phyloP scores from a whole-genome alignment of 1,140 invertebrate species.

The Micrasema longulum region DNA sequence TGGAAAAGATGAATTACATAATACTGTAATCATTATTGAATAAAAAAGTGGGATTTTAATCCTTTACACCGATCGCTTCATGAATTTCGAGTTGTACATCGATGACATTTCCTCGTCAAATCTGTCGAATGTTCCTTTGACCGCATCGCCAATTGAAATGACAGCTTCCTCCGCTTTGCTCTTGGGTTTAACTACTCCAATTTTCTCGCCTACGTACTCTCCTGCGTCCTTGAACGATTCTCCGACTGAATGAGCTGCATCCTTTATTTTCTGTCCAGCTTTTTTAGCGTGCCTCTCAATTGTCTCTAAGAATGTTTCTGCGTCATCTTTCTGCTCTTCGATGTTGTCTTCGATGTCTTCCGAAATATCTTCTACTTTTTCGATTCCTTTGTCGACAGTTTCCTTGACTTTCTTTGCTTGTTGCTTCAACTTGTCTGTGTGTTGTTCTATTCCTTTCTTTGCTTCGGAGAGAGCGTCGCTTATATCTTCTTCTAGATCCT shows the following conservation, averaged over 20 bases:
- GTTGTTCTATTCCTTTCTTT: conserved; percentile 36
- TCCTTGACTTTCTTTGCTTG: conserved; percentile 37
- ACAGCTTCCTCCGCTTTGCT: conserved; percentile 37
- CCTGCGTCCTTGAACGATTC: conserved; percentile 45
- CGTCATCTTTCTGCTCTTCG: conserved; percentile 43
- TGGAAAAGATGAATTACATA: too few relatives aligned
- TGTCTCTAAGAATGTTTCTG: conserved; percentile 46
- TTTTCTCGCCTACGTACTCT: conserved; percentile 50
- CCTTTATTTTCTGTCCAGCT: conserved; percentile 44
- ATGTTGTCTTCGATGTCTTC: conserved; percentile 29
- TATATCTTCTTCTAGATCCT: conserved; percentile 37
- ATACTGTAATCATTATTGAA: too few relatives aligned
- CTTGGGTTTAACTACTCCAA: conserved; percentile 46
- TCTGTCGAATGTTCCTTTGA: conserved; percentile 40
- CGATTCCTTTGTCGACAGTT: conserved; percentile 19
- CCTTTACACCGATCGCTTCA: conserved; percentile 30
- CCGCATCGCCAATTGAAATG: conserved; percentile 31
- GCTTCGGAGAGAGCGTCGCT: conserved; percentile 36
- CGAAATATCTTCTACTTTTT: conserved; percentile 36
- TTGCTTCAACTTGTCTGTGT: conserved; percentile 38
- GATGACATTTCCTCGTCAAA: conserved; percentile 36
- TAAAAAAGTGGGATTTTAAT: too few relatives aligned
- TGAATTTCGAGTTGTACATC: conserved; percentile 41
- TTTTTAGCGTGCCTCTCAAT: conserved; percentile 39
- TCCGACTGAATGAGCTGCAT: conserved; percentile 39